These are phyloP conservation scores for Syngnathus rostellatus DNA, from an alignment of 2,797 vertebrate genomes.

Conservation along the genomic window DNA sequence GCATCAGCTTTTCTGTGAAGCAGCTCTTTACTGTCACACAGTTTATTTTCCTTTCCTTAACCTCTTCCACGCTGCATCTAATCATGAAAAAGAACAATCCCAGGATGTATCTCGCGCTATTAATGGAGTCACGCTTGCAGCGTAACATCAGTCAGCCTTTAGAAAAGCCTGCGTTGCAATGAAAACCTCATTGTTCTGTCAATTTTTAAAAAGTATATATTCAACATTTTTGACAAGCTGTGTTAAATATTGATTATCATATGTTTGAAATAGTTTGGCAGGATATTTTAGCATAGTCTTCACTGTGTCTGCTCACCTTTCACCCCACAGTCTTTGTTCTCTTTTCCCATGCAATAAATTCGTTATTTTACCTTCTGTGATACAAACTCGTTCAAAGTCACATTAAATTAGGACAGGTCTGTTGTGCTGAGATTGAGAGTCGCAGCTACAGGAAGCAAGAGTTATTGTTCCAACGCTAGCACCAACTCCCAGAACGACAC, in stretches of 20 bases:
- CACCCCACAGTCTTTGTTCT: slow-evolving; percentile 8
- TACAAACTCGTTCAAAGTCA: slow-evolving; percentile 84
- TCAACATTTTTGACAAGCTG: slow-evolving; percentile 58
- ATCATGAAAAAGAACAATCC: slow-evolving; percentile 44
- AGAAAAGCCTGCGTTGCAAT: slow-evolving; percentile 48
- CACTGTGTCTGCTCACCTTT: slow-evolving; percentile 27
- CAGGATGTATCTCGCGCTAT: slow-evolving; percentile 39
- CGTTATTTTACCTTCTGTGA: slow-evolving; percentile 67
- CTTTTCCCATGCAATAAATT: slow-evolving; percentile 54
- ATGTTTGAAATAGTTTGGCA: slow-evolving; percentile 73
- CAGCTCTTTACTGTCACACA: slow-evolving; percentile 45
- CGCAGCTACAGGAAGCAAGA: slow-evolving; percentile 77
- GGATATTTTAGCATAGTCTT: slow-evolving; percentile 47
- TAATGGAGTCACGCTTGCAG: slow-evolving; percentile 43
- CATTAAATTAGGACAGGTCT: slow-evolving; percentile 87
- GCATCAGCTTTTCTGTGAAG: slow-evolving; percentile 36
- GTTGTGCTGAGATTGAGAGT: slow-evolving; percentile 69
- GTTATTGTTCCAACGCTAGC: slow-evolving; percentile 63
- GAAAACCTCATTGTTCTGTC: slow-evolving; percentile 56
- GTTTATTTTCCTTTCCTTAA: slow-evolving; percentile 33
- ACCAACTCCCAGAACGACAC: slow-evolving; percentile 50
- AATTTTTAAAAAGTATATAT: slow-evolving; percentile 49
- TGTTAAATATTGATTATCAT: slow-evolving; percentile 82
- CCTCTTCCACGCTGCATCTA: slow-evolving; percentile 40
- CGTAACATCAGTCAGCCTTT: slow-evolving; percentile 54